Percentiles rank a stretch among this genome's conserved stretches.
Conservation (phyloP, 2,888 invertebrate species). For the Trilocha varians region DNA sequence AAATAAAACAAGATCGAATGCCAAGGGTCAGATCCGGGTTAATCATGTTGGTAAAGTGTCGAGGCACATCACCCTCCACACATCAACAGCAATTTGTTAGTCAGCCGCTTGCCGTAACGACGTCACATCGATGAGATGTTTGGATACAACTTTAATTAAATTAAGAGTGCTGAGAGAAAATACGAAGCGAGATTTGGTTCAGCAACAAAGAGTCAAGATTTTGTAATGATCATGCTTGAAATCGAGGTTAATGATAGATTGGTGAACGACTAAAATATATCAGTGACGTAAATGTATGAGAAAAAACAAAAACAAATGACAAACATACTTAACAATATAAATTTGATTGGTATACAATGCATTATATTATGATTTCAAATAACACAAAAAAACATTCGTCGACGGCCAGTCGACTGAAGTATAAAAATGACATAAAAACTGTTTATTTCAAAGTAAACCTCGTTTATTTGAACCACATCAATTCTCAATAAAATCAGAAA, state of each 20-base stretch:
- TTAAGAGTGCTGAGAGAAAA: background rate
- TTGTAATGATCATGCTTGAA: too few species aligned
- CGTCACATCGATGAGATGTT: background rate
- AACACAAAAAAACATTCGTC: too few species aligned
- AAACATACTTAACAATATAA: too few species aligned
- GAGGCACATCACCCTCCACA: background rate
- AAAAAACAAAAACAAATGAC: too few species aligned
- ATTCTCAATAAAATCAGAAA: slow-evolving; percentile 32
- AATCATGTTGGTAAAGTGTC: background rate
- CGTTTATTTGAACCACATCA: slow-evolving; percentile 18
- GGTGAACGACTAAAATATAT: too few species aligned
- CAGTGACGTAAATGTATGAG: too few species aligned
- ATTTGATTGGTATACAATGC: too few species aligned
- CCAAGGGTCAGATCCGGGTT: background rate
- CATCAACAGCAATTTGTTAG: background rate
- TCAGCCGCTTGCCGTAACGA: background rate
- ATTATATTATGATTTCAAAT: too few species aligned
- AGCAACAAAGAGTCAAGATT: too few species aligned
- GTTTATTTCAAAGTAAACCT: background rate
- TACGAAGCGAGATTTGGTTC: too few species aligned
- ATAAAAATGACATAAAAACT: background rate
- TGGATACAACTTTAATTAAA: background rate
- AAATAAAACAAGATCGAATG: background rate
- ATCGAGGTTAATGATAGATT: too few species aligned
- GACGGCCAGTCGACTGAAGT: too few species aligned